Evolutionary conservation across 2,797 vertebrate species (phyloP), one percentile per base, ranked within the genome.

Genomic region (Phoebastria nigripes): DNA sequence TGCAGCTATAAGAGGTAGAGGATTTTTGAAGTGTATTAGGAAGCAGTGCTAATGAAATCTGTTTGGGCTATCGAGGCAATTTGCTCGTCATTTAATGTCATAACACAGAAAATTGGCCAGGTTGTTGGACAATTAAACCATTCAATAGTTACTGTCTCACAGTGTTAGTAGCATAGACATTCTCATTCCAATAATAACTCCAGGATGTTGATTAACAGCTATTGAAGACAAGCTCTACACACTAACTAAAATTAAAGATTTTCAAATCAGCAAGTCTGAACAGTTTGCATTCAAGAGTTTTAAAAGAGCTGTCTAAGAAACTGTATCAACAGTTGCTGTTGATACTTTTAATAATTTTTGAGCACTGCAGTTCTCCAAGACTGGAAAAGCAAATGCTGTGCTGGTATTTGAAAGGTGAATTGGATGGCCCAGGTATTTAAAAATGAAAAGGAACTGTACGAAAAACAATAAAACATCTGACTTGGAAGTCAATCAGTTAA

Each of bases 181-280:
- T 95, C 46, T 74, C 26, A 37, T 94, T 85, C 74, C 29, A 39
- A 0, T 86, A 69, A 39, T 54, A 89, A 52, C 55, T 89, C 51
- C n/a, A 73, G 67, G 46, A 80, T 21, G 28, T 42, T 92, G 83
- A 90, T 94, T 89, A 96, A 71, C 74, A 87, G 66, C 71, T 76
- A 16, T 46, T 80, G 69, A 94, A 93, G 71, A 63, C 58, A 87
- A 93, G n/a, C 37, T 70, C 51, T 94, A 37, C 21, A 39, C 12
- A 8, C 28, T 92, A 82, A 95, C 84, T 93, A 72, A 84, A 95
- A 87, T 6, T n/a, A 47, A 93, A 77, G 66, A 33, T 70, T 84
- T 96, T 93, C 35, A 78, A 62, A 72, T 81, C 15, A 49, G 12
- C 42, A 44, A 63, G 55, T 87, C 70, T 70, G 47, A 82, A 67